phyloP scores from a whole-genome alignment of 2,888 invertebrate species.

The Dynastes maya region DNA sequence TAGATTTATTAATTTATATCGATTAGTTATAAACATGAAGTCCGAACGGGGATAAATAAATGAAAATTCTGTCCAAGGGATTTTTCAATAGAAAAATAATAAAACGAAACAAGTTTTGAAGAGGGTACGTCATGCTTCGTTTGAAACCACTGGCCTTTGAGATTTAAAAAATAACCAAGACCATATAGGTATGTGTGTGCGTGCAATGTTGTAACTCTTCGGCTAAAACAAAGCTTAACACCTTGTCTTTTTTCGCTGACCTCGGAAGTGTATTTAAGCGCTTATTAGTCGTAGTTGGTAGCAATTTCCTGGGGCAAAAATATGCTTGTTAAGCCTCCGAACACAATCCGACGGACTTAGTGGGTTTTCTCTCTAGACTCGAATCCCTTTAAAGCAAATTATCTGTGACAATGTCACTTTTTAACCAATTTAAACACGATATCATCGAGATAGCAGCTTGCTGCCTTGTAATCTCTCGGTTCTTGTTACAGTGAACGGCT shows the following conservation, averaged over 20 bases:
- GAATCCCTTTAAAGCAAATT: neutral
- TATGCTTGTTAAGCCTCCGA: neutral
- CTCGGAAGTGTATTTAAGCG: neutral
- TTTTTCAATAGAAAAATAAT: too few relatives aligned
- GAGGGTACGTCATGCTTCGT: too few relatives aligned
- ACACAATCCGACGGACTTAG: neutral
- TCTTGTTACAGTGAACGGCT: too few relatives aligned
- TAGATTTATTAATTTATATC: too few relatives aligned
- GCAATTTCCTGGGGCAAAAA: conserved; percentile 4
- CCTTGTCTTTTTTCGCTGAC: neutral
- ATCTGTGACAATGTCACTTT: neutral
- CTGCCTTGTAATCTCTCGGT: too few relatives aligned
- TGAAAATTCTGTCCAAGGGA: too few relatives aligned
- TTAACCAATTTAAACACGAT: neutral
- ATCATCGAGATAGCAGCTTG: neutral
- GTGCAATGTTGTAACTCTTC: neutral
- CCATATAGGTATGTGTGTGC: too few relatives aligned
- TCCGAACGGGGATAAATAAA: too few relatives aligned
- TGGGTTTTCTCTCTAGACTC: neutral
- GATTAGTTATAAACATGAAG: too few relatives aligned
- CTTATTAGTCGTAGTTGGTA: conserved; percentile 4
- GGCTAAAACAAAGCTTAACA: neutral
- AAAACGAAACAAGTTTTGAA: too few relatives aligned
- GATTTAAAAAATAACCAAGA: too few relatives aligned
- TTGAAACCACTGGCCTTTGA: too few relatives aligned